Conservation (phyloP, 2,797 vertebrate species). For the Zalophus californianus region DNA sequence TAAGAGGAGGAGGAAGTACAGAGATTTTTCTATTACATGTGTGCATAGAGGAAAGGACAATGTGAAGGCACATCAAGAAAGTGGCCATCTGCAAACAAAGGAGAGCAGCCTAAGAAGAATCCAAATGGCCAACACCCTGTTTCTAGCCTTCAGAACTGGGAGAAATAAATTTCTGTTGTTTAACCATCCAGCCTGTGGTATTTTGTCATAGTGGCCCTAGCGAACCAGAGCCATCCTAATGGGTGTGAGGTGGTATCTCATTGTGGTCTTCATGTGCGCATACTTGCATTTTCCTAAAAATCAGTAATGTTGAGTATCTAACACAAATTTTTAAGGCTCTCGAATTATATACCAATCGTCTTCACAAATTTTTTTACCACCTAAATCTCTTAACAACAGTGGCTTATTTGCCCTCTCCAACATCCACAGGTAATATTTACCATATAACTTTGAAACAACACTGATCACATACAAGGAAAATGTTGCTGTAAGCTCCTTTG, state of each 20-base stretch:
- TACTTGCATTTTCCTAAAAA: background rate
- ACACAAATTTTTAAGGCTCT: background rate
- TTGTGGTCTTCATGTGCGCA: background rate
- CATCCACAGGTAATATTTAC: background rate
- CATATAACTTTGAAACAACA: background rate
- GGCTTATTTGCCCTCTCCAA: background rate
- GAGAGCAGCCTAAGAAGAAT: background rate
- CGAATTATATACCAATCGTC: background rate
- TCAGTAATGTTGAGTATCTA: background rate
- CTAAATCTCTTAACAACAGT: background rate
- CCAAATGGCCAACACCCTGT: background rate
- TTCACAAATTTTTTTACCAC: constrained; percentile 22
- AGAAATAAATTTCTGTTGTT: background rate
- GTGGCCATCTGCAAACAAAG: background rate
- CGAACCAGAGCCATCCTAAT: background rate
- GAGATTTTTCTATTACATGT: background rate
- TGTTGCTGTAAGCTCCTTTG: background rate
- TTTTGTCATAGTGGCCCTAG: background rate
- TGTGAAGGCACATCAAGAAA: background rate
- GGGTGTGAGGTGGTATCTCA: background rate
- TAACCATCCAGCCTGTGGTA: background rate
- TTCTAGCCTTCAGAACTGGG: background rate
- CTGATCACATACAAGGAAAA: background rate
- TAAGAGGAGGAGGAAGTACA: background rate
- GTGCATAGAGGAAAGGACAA: background rate